phyloP scores from a whole-genome alignment of 2,888 invertebrate species.

The Petrophora chlorosata region DNA sequence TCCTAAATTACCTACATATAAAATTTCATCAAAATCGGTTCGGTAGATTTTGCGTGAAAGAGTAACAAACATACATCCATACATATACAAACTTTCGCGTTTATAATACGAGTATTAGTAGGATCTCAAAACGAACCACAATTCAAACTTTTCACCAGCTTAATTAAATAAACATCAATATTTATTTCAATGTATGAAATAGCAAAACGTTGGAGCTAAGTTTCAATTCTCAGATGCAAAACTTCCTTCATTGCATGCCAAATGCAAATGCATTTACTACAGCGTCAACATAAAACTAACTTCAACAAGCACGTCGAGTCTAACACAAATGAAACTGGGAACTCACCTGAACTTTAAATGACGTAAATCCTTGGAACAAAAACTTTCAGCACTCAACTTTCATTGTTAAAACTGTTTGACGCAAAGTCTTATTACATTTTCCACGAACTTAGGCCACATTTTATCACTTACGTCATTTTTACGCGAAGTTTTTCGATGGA shows the following conservation, averaged over 20 bases:
- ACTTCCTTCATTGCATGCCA: not conserved
- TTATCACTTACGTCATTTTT: conserved; percentile 15
- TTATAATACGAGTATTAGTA: too few relatives aligned
- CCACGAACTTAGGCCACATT: conserved; percentile 1
- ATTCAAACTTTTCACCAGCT: too few relatives aligned
- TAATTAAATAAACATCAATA: too few relatives aligned
- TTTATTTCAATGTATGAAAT: not conserved
- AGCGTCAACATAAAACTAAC: not conserved
- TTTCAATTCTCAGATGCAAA: not conserved
- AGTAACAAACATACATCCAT: too few relatives aligned
- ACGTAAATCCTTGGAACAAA: conserved; percentile 23
- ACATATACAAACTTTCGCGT: too few relatives aligned
- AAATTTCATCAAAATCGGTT: too few relatives aligned
- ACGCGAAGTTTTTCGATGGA: conserved; percentile 24
- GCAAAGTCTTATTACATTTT: conserved; percentile 10
- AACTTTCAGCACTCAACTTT: conserved; percentile 24
- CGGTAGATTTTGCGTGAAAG: too few relatives aligned
- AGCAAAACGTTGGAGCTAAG: not conserved
- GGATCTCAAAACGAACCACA: too few relatives aligned
- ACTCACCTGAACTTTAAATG: conserved; percentile 34
- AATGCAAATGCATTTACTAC: not conserved
- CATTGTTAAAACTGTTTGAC: conserved; percentile 19
- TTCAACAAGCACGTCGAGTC: not conserved
- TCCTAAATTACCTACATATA: too few relatives aligned
- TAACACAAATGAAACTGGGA: conserved; percentile 3